phyloP scores from a whole-genome alignment of 2,797 vertebrate genomes.

The Taeniopygia guttata region DNA sequence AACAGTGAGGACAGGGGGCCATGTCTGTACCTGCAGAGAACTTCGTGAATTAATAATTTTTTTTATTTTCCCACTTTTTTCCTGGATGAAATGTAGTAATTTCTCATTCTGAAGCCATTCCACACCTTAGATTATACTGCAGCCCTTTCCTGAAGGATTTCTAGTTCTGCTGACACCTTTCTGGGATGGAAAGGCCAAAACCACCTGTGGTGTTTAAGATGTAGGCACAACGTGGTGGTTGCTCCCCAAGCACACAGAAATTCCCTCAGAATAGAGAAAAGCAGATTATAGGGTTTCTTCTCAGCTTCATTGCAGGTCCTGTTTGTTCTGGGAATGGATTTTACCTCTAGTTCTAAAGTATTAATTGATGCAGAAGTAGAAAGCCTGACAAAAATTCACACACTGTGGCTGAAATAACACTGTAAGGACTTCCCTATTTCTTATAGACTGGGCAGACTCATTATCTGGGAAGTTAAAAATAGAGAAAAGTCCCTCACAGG shows the following conservation, averaged over 20 bases:
- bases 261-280: background rate
- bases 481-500: background rate
- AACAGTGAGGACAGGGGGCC: background rate
- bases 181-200: background rate
- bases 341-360: background rate
- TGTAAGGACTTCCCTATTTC: background rate
- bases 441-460: background rate
- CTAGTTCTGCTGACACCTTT: background rate
- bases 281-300: background rate
- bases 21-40: background rate
- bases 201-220: background rate
- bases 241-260: background rate
- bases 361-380: background rate
- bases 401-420: background rate
- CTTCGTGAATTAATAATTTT: background rate
- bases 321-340: background rate
- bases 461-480: background rate
- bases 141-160: background rate
- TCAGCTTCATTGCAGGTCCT: background rate
- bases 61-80: background rate
- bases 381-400: background rate
- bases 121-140: background rate
- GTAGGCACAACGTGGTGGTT: rapidly evolving
- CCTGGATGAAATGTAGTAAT: rapidly evolving
- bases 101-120: background rate